Conservation (phyloP, 35 echinoderm and acorn worm genomes). For the Hemicentrotus pulcherrimus region DNA sequence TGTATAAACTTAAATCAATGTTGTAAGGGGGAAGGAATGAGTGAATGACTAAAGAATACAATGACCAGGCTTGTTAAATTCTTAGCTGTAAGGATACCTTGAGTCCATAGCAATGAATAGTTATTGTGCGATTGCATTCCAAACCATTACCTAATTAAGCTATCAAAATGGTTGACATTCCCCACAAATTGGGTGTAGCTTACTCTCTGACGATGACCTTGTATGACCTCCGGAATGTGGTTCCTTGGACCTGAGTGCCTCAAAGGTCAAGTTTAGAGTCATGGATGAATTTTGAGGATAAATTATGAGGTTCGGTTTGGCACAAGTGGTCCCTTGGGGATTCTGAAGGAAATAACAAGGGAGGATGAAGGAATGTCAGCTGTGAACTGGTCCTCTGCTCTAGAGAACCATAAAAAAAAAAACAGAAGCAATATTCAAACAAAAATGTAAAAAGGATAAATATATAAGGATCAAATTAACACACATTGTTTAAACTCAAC, state of each 20-base stretch:
- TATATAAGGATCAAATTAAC: too few relatives aligned
- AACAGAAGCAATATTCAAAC: too few relatives aligned
- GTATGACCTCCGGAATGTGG: neutral
- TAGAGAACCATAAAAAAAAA: too few relatives aligned
- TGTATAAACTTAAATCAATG: too few relatives aligned
- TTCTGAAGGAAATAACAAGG: neutral
- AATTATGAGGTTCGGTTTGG: neutral
- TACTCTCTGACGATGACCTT: neutral
- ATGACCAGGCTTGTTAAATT: too few relatives aligned
- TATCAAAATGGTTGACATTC: slow-evolving; percentile 18
- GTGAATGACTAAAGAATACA: too few relatives aligned
- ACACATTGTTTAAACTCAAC: too few relatives aligned
- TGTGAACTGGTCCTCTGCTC: too few relatives aligned
- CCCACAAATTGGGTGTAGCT: neutral
- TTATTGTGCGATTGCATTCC: neutral
- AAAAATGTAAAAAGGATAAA: too few relatives aligned
- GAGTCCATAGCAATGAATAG: neutral
- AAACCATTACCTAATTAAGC: slow-evolving; percentile 13
- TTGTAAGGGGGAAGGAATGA: too few relatives aligned
- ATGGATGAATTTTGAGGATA: neutral
- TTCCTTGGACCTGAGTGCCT: neutral
- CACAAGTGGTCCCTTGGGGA: neutral
- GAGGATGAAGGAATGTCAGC: too few relatives aligned
- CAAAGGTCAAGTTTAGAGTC: neutral
- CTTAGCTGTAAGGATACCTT: neutral